Conservation (phyloP, 2,113 vertebrate species). For the Pteruthius melanotis region DNA sequence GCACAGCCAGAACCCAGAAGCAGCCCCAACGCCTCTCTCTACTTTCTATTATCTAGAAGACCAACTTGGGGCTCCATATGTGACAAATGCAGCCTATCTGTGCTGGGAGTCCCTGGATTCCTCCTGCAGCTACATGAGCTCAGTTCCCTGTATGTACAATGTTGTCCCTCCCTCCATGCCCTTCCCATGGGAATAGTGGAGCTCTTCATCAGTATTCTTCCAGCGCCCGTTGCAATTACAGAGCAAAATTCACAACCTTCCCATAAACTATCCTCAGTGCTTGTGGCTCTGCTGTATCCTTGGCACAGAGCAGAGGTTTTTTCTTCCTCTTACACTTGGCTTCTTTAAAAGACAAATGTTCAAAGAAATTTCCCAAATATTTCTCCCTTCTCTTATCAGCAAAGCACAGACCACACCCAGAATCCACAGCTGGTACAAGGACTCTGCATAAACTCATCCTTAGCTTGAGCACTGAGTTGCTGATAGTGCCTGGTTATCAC, state of each 20-base stretch:
- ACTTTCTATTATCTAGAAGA: not conserved
- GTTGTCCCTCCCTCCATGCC: not conserved
- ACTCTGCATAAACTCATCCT: not conserved
- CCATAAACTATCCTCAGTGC: not conserved
- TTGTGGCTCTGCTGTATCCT: not conserved
- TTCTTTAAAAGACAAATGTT: not conserved
- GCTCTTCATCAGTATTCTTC: not conserved
- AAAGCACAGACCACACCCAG: not conserved
- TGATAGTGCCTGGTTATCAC: not conserved
- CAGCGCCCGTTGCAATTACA: not conserved
- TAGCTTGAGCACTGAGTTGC: not conserved
- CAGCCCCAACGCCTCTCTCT: not conserved
- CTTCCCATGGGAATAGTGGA: not conserved
- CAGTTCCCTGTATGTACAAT: not conserved
- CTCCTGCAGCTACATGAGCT: rapidly evolving
- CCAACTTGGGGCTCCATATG: not conserved
- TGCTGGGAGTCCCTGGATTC: not conserved
- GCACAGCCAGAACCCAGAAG: not conserved
- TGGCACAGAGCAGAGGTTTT: rapidly evolving
- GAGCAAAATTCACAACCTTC: not conserved
- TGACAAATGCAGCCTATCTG: not conserved
- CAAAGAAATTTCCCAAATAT: not conserved
- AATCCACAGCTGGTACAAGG: not conserved
- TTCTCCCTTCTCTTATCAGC: not conserved
- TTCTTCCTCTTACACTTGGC: not conserved